Base-by-base conservation (phyloP, 37 sponge, comb jelly and placozoan species). In the Dysidea cf. avara region DNA sequence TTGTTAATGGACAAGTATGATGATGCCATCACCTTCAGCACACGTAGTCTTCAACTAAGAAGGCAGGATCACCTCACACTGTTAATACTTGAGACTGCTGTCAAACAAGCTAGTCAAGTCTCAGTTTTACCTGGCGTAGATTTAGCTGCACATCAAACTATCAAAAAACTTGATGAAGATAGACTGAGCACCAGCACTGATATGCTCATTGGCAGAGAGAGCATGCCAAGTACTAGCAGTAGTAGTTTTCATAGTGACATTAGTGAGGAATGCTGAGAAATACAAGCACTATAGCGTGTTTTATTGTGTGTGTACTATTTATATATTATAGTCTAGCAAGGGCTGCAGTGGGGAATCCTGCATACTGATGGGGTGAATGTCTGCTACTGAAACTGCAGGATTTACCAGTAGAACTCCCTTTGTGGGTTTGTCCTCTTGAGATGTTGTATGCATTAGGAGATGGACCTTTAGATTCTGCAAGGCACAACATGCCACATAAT, bases 61-160 rank as follows among this genome's bases (percentile, higher is more conserved):
- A 81, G 89, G 51, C 75, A 78, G 14, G 89, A 89, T 22, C 75
- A 73, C 33, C 72, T 89, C 56, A 69, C 89, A 2, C 13, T 89
- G 12, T 70, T 79, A 21, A 36, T 89, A 28, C 56, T 89, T 36
- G 75, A 89, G 18, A 53, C 58, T 28, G 78, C 84, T 18, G 66
- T 66, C 53, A 69, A 78, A 48, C 24, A 24, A 9, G 53, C 52
- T 4, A 31, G 38, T n/a, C 47, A 40, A 24, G 39, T 32, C 4
- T 11, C 46, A 12, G 68, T 43, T 0, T n/a, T 68, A 43, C 9
- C 46, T 43, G 46, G 9, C 9, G 46, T 43, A 25, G 25, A 54
- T 25, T 54, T 25, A 2, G 4, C 7, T 6, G 61, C 46, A 43
- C 7, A 5, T 9, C 7, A 12, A 5, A 43, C 5, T 5, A 5